Evolutionary conservation across 1,140 invertebrate genomes (phyloP), one percentile per base, ranked within the genome.

Genomic region (Diabrotica undecimpunctata): DNA sequence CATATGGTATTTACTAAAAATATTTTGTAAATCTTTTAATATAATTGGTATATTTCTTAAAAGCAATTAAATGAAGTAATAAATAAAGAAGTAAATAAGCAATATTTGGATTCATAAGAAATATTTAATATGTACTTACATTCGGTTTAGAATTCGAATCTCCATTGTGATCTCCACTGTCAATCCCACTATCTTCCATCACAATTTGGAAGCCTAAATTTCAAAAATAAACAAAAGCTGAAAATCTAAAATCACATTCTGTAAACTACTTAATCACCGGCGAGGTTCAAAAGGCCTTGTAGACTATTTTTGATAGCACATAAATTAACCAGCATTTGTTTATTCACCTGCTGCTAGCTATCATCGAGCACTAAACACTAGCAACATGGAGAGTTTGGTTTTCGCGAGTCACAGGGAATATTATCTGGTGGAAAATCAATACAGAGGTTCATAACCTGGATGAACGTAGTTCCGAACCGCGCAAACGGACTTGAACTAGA

Each of bases 121-220:
- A 55, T 25, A 25, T 54, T 12, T 8, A 55, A 5, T 54, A 54
- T 61, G 12, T 60, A 69, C 61, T 14, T 70, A 69, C 70, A 37
- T 55, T 66, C 9, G 71, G 68, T 63, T 74, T 74, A 60, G 58
- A 63, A 52, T 38, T 56, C 12, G 62, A 54, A 67, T 77, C 74
- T 73, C 74, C 80, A 79, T 73, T 85, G 50, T 81, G 78, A 77
- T 86, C 84, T 68, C 85, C 84, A 75, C 85, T 86, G 64, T 87
- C 85, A 68, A 87, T 86, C 14, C 85, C 85, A 74, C 85, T 87
- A 75, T 87, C 85, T 79, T 87, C 85, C 85, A 86, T 86, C 63
- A 67, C 75, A 61, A 39, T 36, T 62, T 60, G 62, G 59, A 8
- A 10, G 41, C 41, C 3, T 8, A 46, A 46, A 10, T 8, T 46